Conservation (phyloP, 1,140 invertebrate species). For the Microplitis mediator region DNA sequence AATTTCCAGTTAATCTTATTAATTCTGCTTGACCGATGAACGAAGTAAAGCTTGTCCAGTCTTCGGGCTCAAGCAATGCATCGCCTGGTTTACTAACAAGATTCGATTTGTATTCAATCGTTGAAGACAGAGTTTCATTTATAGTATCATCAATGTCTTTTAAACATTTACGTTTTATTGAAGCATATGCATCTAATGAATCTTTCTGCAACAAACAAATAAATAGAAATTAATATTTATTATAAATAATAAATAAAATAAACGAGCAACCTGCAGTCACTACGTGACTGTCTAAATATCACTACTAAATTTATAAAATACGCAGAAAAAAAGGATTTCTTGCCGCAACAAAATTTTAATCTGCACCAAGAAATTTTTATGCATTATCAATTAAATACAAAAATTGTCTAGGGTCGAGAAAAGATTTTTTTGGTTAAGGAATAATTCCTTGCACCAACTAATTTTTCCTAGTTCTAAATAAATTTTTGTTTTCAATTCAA, state of each 20-base stretch:
- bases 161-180: slow-evolving; percentile 36
- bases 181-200: slow-evolving; percentile 34
- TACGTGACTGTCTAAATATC: too few relatives aligned
- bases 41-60: slow-evolving; percentile 72
- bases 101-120: slow-evolving; percentile 40
- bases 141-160: slow-evolving; percentile 24
- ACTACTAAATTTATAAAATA: too few relatives aligned
- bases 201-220: slow-evolving; percentile 38
- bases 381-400: too few relatives aligned
- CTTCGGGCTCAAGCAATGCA: slow-evolving; percentile 57
- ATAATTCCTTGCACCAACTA: too few relatives aligned
- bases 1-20: slow-evolving; percentile 24
- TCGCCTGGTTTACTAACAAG: slow-evolving; percentile 64
- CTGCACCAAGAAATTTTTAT: too few relatives aligned
- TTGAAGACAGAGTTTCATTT: slow-evolving; percentile 1
- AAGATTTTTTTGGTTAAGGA: too few relatives aligned
- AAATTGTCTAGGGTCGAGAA: too few relatives aligned
- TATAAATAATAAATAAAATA: neutral
- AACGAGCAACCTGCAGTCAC: too few relatives aligned
- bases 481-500: too few relatives aligned
- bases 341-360: too few relatives aligned
- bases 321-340: too few relatives aligned
- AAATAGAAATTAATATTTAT: neutral
- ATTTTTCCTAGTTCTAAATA: too few relatives aligned
- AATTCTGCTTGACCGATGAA: slow-evolving; percentile 71